Evolutionary conservation across 2,113 vertebrate species (phyloP).

Genomic region (Nymphicus hollandicus): DNA sequence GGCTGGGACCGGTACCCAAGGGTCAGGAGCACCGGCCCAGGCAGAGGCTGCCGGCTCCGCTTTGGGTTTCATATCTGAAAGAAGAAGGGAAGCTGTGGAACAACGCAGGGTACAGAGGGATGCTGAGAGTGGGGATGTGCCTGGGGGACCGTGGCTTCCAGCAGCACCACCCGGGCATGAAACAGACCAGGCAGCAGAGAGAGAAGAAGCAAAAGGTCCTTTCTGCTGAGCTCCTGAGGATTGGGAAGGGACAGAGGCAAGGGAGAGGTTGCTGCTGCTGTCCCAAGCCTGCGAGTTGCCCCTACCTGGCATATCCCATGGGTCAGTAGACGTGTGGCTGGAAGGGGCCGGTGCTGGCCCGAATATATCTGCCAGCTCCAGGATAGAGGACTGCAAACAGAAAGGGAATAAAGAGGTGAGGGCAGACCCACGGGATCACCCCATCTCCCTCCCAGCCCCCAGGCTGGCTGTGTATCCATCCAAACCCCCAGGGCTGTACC

Average conservation of each 20-base stretch:
- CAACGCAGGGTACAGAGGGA: not conserved
- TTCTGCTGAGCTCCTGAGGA: not conserved
- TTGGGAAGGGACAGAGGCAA: not conserved
- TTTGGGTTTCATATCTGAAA: conserved; percentile 70
- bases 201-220: not conserved
- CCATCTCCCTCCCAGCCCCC: not conserved
- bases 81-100: not conserved
- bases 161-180: not conserved
- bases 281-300: not conserved
- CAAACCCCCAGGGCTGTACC: conserved; percentile 42
- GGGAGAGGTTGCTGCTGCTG: not conserved
- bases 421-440: not conserved
- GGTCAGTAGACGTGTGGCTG: conserved; percentile 73
- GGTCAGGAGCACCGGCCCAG: conserved; percentile 66
- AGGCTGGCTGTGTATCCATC: not conserved
- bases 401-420: conserved; percentile 35
- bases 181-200: rapidly evolving
- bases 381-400: conserved; percentile 82
- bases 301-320: conserved; percentile 82
- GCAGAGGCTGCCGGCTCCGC: conserved; percentile 64
- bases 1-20: conserved; percentile 69
- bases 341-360: conserved; percentile 73
- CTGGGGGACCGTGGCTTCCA: not conserved
- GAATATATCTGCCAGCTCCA: conserved; percentile 94
- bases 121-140: not conserved